Conservation (phyloP, 2,113 vertebrate genomes). For the Cyanocitta stelleri region DNA sequence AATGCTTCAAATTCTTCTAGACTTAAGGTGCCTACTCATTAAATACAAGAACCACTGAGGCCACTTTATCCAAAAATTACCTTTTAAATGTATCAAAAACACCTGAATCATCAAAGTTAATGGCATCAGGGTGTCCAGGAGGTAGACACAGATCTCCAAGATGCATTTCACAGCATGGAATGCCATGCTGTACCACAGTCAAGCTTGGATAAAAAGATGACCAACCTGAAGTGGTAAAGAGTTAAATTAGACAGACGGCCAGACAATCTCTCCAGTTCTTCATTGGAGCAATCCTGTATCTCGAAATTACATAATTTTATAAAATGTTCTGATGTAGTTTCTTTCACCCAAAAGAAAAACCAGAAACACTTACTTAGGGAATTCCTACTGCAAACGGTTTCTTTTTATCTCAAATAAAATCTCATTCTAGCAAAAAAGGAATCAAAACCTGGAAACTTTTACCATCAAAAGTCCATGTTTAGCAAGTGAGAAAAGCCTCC, state of each 20-base stretch:
- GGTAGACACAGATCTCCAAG: constrained; percentile 95
- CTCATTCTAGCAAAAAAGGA: neutral
- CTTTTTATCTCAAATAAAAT: neutral
- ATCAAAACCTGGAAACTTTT: neutral
- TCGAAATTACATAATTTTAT: neutral
- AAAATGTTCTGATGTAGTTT: neutral
- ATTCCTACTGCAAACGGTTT: neutral
- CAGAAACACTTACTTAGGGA: neutral
- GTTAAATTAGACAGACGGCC: constrained; percentile 47
- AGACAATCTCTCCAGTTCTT: constrained; percentile 37
- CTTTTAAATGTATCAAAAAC: constrained; percentile 99
- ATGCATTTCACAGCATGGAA: constrained; percentile 97
- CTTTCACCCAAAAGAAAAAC: neutral
- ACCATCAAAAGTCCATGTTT: neutral
- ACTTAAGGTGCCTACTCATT: constrained; percentile 38
- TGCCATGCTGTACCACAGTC: constrained; percentile 98
- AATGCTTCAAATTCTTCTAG: neutral
- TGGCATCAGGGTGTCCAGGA: constrained; percentile 96
- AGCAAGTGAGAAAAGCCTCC: neutral
- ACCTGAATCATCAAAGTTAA: constrained; percentile 98
- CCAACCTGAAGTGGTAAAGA: constrained; percentile 83
- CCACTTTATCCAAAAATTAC: constrained; percentile 75
- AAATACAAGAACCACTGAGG: constrained; percentile 46
- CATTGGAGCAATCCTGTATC: neutral
- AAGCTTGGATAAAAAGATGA: constrained; percentile 98